phyloP scores from a whole-genome alignment of 2,113 vertebrate species.

The Chinchilla lanigera region DNA sequence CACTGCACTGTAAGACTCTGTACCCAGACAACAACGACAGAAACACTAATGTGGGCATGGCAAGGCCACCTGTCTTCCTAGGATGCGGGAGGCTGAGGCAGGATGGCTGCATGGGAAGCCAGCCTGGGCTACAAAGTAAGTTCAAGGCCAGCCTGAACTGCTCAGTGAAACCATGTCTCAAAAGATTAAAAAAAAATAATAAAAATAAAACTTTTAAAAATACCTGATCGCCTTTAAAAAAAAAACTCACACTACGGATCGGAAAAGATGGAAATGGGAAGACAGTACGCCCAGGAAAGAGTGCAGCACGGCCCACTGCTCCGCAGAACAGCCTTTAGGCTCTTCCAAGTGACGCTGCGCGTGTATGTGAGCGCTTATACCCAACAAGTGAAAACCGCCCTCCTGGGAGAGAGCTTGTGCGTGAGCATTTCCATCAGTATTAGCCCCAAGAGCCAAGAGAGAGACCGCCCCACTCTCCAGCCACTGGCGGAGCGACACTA shows the following conservation, averaged over 20 bases:
- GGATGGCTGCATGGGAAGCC: not conserved
- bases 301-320: not conserved
- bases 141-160: too few relatives aligned
- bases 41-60: too few relatives aligned
- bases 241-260: not conserved
- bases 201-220: not conserved
- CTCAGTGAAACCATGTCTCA: not conserved
- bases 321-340: not conserved
- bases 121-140: not conserved
- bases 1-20: too few relatives aligned
- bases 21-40: too few relatives aligned
- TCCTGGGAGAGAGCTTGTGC: not conserved
- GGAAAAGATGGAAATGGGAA: not conserved
- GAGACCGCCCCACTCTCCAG: too few relatives aligned
- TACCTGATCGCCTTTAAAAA: not conserved
- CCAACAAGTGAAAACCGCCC: too few relatives aligned
- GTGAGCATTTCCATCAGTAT: not conserved
- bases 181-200: not conserved
- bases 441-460: not conserved
- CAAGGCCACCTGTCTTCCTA: too few relatives aligned
- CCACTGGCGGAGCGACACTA: too few relatives aligned
- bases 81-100: not conserved
- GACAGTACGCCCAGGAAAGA: not conserved
- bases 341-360: not conserved
- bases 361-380: rapidly evolving